These are phyloP conservation scores for Ganaspis brasiliensis DNA, from an alignment of 2,888 invertebrate genomes.

Conservation along the genomic window DNA sequence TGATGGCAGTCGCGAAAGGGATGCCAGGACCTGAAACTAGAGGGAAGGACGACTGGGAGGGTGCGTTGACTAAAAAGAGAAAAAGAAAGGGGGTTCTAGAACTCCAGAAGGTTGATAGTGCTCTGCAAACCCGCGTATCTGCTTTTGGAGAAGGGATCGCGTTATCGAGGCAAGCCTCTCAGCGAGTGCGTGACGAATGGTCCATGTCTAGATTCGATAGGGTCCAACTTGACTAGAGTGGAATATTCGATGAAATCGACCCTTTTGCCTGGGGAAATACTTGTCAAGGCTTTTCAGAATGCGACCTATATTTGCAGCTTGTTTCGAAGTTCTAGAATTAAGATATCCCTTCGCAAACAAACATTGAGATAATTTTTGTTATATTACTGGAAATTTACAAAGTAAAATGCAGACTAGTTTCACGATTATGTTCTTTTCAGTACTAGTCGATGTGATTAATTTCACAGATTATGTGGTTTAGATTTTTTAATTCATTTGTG, in stretches of 20 bases:
- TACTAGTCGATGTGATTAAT: too few relatives aligned
- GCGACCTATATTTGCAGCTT: slow-evolving; percentile 12
- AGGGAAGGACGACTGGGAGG: slow-evolving; percentile 62
- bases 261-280: slow-evolving; percentile 62
- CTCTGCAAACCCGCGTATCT: slow-evolving; percentile 69
- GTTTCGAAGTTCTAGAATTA: not conserved
- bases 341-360: not conserved
- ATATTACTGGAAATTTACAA: too few relatives aligned
- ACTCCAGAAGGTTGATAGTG: slow-evolving; percentile 71
- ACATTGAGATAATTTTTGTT: not conserved
- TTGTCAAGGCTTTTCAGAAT: not conserved
- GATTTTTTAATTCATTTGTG: too few relatives aligned
- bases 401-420: too few relatives aligned
- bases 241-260: slow-evolving; percentile 74
- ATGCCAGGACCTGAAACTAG: slow-evolving; percentile 60
- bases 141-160: slow-evolving; percentile 61
- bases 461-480: too few relatives aligned
- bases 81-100: slow-evolving; percentile 52
- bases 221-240: slow-evolving; percentile 65
- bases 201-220: slow-evolving; percentile 74
- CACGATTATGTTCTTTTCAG: too few relatives aligned
- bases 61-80: slow-evolving; percentile 13
- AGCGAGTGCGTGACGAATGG: slow-evolving; percentile 80
- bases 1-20: slow-evolving; percentile 79
- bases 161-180: slow-evolving; percentile 79